phyloP scores from a whole-genome alignment of 1,140 invertebrate genomes.

The Lamellibrachia luymesi region DNA sequence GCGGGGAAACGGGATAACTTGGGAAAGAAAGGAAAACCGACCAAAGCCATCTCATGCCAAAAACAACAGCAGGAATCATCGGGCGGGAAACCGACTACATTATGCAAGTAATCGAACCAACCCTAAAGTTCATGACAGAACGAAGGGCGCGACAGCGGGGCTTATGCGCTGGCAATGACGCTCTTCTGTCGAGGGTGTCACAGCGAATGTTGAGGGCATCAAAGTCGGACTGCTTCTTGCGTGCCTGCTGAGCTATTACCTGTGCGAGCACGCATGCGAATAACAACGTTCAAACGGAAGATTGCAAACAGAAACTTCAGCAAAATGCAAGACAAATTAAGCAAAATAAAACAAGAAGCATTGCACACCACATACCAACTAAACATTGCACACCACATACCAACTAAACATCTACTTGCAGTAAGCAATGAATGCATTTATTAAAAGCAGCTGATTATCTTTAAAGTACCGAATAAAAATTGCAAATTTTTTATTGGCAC shows the following conservation, averaged over 20 bases:
- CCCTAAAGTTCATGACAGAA: slow-evolving; percentile 18
- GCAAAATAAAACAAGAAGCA: not conserved
- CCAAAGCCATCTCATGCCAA: not conserved
- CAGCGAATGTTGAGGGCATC: slow-evolving; percentile 6
- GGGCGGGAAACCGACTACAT: not conserved
- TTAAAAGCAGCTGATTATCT: not conserved
- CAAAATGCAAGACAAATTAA: not conserved
- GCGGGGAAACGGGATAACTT: not conserved
- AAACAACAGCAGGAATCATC: not conserved
- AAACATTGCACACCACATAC: not conserved
- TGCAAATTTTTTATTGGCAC: not conserved
- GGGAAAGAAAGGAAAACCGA: not conserved
- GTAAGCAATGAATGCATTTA: not conserved
- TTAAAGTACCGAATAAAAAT: not conserved
- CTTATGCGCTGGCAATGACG: not conserved
- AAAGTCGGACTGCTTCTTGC: slow-evolving; percentile 17
- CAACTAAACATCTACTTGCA: not conserved
- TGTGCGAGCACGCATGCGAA: not conserved
- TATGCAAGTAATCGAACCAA: slow-evolving; percentile 5
- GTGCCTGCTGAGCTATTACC: not conserved
- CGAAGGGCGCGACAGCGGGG: slow-evolving; percentile 1
- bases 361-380: not conserved
- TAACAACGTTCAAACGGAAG: not conserved
- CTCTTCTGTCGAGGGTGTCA: not conserved
- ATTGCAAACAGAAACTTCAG: not conserved